Percentiles rank a stretch among this genome's conserved stretches.
These are phyloP conservation scores for Silurus meridionalis DNA, from an alignment of 2,113 vertebrate genomes.

Conservation along the genomic window DNA sequence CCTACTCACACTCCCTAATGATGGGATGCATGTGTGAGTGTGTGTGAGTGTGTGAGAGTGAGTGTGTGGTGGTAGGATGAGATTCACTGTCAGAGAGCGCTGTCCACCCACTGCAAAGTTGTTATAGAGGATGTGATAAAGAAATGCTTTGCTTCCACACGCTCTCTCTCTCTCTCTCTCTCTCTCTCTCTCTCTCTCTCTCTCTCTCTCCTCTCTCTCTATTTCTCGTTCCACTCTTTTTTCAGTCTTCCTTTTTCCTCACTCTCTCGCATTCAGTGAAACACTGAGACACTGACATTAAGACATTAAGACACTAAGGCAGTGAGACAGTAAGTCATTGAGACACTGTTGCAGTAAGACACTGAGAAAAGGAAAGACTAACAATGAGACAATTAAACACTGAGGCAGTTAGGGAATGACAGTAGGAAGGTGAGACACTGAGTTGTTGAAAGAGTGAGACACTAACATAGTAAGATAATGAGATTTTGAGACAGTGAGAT, in stretches of 20 bases:
- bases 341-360: slow-evolving; percentile 37
- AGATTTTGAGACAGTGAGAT: too few species aligned
- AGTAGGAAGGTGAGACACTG: too few species aligned
- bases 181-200: not conserved
- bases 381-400: too few species aligned
- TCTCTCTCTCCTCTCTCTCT: not conserved
- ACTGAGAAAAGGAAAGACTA: too few species aligned
- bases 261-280: not conserved
- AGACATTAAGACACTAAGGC: slow-evolving; percentile 10
- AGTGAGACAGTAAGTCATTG: not conserved
- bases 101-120: slow-evolving; percentile 57
- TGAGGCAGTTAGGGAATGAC: too few species aligned
- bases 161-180: not conserved
- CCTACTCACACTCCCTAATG: slow-evolving; percentile 43
- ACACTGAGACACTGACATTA: slow-evolving; percentile 25
- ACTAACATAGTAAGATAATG: too few species aligned
- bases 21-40: slow-evolving; percentile 46
- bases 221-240: not conserved
- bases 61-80: slow-evolving; percentile 13
- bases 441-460: too few species aligned
- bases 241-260: not conserved
- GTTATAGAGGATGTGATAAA: slow-evolving; percentile 56
- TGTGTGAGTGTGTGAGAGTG: slow-evolving; percentile 2
- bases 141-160: slow-evolving; percentile 48
- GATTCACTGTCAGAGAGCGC: slow-evolving; percentile 46